Evolutionary conservation across 2,797 vertebrate genomes (phyloP).

Genomic region (Sebastes itinus): DNA sequence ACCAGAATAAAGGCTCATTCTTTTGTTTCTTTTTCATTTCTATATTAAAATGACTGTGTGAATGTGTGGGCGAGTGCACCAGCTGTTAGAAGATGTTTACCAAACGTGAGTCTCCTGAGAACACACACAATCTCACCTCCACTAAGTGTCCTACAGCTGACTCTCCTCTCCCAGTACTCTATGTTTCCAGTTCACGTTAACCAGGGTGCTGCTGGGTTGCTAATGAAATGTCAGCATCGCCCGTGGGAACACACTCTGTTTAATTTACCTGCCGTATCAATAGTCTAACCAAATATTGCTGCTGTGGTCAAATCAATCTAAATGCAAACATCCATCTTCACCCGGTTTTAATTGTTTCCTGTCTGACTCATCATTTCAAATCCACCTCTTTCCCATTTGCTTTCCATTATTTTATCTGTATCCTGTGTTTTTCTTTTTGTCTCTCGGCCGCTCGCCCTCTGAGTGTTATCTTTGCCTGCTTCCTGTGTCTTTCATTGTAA

Average conservation of each 20-base stretch:
- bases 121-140: not conserved
- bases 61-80: not conserved
- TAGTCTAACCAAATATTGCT: constrained; percentile 27
- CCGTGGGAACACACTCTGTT: constrained; percentile 68
- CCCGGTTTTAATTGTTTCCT: constrained; percentile 56
- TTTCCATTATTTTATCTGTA: constrained; percentile 14
- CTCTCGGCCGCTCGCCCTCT: not conserved
- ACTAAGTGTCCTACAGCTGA: not conserved
- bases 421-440: constrained; percentile 14
- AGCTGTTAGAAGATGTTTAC: constrained; percentile 36
- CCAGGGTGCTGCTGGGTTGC: constrained; percentile 17
- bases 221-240: constrained; percentile 55
- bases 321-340: constrained; percentile 36
- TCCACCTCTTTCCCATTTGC: not conserved
- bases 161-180: not conserved
- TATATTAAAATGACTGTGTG: not conserved
- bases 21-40: not conserved
- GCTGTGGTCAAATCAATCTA: constrained; percentile 19
- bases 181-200: not conserved
- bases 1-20: not conserved
- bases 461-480: not conserved
- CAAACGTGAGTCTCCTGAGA: not conserved
- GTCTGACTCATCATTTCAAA: constrained; percentile 47
- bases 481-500: not conserved
- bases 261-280: constrained; percentile 60